Evolutionary conservation across 2,888 invertebrate species (phyloP), one percentile per base, ranked within the genome.

Genomic region (Hybos culiciformis): DNA sequence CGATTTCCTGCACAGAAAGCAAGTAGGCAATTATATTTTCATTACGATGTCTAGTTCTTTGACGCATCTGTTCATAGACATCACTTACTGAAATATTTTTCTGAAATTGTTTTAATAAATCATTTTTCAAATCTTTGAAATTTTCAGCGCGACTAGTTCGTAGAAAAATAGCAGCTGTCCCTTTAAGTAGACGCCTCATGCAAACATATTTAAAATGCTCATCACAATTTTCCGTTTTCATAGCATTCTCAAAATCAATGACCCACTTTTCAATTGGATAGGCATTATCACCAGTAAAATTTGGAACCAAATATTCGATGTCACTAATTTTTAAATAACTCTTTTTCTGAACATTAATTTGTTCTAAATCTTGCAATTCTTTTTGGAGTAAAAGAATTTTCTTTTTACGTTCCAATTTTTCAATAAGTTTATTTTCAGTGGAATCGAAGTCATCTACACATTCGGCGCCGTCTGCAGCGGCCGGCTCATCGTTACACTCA

Each of bases 1-100:
- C 36, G 11, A 44, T 44, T 34, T 40, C 44, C 19, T 34, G 38
- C 37, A 43, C 33, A 3, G 39, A 11, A 23, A 43, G 20, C 29
- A 44, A 31, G 31, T 43, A 43, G 3, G 23, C 24, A 7, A 41
- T 18, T 14, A 41, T 18, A 17, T 14, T 41, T 26, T 41, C 26
- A 23, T 24, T 34, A 18, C 12, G 15, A 5, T 2, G 8, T 17
- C 36, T 32, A 23, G 24, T 24, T 11, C 41, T 21, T 18, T 36
- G 23, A 23, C 23, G 23, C 23, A 38, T 9, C 38, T 38, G 38
- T 8, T 15, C 21, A 20, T 14, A 38, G 8, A 38, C 18, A 38
- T 38, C 38, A n/a, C 15, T 20, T 12, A 24, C 9, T 20, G 38
- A 23, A 8, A 20, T 14, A 11, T 8, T 3, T 38, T 38, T 38